A percentile compares a stretch with the other conserved stretches of the same genome.
These are phyloP conservation scores for Strigamia transsilvanica DNA, from an alignment of 2,888 invertebrate genomes.

Conservation along the genomic window DNA sequence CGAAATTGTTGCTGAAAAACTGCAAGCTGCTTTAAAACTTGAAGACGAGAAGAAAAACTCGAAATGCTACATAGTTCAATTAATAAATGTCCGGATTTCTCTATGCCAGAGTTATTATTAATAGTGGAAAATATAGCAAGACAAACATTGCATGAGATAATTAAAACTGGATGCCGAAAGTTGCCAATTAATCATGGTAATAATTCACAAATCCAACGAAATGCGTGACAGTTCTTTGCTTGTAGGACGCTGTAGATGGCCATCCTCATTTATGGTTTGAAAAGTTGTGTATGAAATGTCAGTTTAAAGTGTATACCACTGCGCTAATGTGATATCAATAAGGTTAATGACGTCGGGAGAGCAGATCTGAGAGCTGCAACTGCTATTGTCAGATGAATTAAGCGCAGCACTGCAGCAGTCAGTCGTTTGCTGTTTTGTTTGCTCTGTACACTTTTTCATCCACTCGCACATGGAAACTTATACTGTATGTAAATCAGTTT, in stretches of 20 bases:
- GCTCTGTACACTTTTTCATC: not conserved
- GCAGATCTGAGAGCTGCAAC: constrained; percentile 16
- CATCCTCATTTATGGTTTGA: constrained; percentile 14
- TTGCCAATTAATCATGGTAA: constrained; percentile 13
- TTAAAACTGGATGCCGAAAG: constrained; percentile 15
- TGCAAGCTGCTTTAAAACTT: not conserved
- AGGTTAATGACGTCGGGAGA: constrained; percentile 17
- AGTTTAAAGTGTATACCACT: not conserved
- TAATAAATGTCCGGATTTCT: constrained; percentile 11
- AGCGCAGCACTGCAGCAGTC: no score
- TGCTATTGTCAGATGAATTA: constrained; percentile 32
- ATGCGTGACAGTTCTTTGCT: constrained; percentile 5
- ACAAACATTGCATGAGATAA: not conserved
- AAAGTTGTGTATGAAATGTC: constrained; percentile 3
- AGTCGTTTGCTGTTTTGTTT: not conserved
- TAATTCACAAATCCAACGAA: not conserved
- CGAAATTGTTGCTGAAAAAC: not conserved
- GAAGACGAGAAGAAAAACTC: not conserved
- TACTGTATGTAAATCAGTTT: not conserved
- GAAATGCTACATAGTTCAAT: not conserved
- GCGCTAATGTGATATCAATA: constrained; percentile 33
- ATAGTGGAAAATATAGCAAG: not conserved
- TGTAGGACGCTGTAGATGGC: not conserved
- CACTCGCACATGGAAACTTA: not conserved
- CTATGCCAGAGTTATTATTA: not conserved